phyloP scores from a whole-genome alignment of 2,113 vertebrate genomes.

The Bubo scandiacus region DNA sequence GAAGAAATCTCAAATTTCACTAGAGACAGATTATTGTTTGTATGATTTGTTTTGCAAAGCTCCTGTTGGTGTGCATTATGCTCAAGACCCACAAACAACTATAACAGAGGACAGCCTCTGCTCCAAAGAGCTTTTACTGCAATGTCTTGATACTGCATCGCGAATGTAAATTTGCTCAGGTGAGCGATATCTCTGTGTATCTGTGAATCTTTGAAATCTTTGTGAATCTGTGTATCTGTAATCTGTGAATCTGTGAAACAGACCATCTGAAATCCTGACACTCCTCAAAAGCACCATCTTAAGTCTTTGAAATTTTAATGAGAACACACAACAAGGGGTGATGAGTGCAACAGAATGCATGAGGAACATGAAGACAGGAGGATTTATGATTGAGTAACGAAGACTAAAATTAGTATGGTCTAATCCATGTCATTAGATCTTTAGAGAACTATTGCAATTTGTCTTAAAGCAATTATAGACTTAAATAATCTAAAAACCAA shows the following conservation, averaged over 20 bases:
- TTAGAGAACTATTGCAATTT: neutral
- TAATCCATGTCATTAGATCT: neutral
- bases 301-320: neutral
- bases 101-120: neutral
- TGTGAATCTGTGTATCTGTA: too few species aligned
- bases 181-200: neutral
- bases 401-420: neutral
- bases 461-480: neutral
- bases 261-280: neutral
- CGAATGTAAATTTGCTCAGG: neutral
- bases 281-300: neutral
- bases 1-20: neutral
- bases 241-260: too few species aligned
- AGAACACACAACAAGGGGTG: neutral
- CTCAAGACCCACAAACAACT: neutral
- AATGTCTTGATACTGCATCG: neutral
- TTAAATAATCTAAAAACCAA: neutral
- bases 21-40: neutral
- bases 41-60: neutral
- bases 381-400: neutral
- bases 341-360: neutral
- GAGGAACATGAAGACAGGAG: neutral
- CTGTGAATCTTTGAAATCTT: neutral
- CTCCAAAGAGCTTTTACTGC: neutral
- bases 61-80: neutral